Percentiles rank a stretch among this genome's conserved stretches.
Conservation (phyloP, 1,140 invertebrate genomes). For the Scylla paramamosain region DNA sequence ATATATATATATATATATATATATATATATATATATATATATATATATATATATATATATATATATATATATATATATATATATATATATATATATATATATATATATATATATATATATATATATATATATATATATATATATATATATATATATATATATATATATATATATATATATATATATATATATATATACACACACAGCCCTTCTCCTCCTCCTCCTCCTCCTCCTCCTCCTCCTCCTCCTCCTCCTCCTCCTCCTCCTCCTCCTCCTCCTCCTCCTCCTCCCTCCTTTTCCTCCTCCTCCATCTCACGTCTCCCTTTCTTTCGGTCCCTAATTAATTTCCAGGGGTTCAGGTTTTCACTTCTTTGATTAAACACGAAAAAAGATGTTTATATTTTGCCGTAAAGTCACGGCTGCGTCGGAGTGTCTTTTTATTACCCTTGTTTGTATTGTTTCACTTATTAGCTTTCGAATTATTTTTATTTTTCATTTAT, state of each 20-base stretch:
- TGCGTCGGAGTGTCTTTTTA: no score
- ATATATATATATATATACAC: not conserved
- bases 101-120: slow-evolving; percentile 45
- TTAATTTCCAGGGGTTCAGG: no score
- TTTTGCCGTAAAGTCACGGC: no score
- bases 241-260: slow-evolving; percentile 31
- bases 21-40: not conserved
- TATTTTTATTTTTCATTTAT: no score
- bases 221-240: slow-evolving; percentile 39
- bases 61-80: slow-evolving; percentile 50
- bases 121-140: not conserved
- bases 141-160: not conserved
- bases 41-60: slow-evolving; percentile 30
- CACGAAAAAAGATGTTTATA: no score
- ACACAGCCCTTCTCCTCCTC: not conserved
- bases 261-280: not conserved
- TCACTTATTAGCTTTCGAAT: no score
- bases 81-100: slow-evolving; percentile 50
- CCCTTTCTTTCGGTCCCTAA: no score
- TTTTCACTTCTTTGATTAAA: no score
- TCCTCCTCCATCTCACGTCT: not conserved
- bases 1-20: slow-evolving; percentile 23
- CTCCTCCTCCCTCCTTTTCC: not conserved
- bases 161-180: not conserved
- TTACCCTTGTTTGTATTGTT: no score